Base-by-base conservation (phyloP, 2,888 invertebrate genomes). In the Meandrusa payeni region DNA sequence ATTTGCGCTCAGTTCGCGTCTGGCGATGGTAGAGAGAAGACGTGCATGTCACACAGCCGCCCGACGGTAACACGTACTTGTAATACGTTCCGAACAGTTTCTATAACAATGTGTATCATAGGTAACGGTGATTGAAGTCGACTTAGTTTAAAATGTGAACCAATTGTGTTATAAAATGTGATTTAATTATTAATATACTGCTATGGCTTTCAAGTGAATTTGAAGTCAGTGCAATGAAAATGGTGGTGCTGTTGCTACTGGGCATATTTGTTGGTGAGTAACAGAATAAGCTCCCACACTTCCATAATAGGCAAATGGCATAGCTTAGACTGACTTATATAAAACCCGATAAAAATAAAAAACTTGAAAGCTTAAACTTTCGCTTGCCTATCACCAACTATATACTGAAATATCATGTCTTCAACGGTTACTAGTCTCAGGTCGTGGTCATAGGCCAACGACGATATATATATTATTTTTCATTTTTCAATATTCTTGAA, bases 251-350 rank as follows among this genome's bases (percentile, higher is more conserved):
- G 41, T 46, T 74, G 52, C 55, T 75, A 34, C 53, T 74, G 40
- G 59, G 68, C 51, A 57, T 74, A 56, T 61, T 71, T 45, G 53
- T 75, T 53, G 75, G 74, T 75, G 47, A 75, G 74, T 70, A n/a
- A n/a, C n/a, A n/a, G n/a, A n/a, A n/a, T n/a, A n/a, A n/a, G n/a
- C n/a, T n/a, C n/a, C n/a, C n/a, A n/a, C n/a, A n/a, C n/a, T n/a
- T n/a, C n/a, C n/a, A n/a, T n/a, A n/a, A n/a, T n/a, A n/a, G n/a
- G n/a, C n/a, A n/a, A n/a, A n/a, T n/a, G n/a, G n/a, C n/a, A n/a
- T n/a, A n/a, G n/a, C n/a, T n/a, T n/a, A n/a, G n/a, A n/a, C n/a
- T n/a, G n/a, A n/a, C n/a, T n/a, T n/a, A n/a, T n/a, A n/a, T n/a
- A n/a, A n/a, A n/a, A n/a, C n/a, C n/a, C n/a, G n/a, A n/a, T n/a